Base-by-base conservation (phyloP, 2,797 vertebrate species). In the Austrolebias charrua region DNA sequence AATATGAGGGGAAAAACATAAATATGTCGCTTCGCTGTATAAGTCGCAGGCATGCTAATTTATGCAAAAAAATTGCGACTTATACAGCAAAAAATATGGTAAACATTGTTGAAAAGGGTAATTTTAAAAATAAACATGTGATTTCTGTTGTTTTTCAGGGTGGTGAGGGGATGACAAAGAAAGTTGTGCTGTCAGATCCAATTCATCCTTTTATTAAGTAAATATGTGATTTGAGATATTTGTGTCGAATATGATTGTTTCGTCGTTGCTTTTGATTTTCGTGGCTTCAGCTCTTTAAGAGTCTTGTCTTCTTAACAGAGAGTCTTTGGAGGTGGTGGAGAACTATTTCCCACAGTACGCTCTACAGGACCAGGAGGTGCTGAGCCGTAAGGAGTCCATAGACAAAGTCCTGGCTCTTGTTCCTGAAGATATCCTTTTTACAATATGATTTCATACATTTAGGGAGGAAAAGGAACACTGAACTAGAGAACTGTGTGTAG, bases 401-500 rank as follows among this genome's bases (percentile, higher is more conserved):
- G 92, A 95, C 58, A 97, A 96, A 89, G 93, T 98, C 72, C 85
- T 98, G 83, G 88, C 92, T 0, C 91, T 98, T 0, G 20, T 94
- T 46, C 96, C 96, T 2, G 95, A 98, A 66, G 91, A 98, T 98
- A 99, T 98, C 96, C 95, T 96, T 94, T 72, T 58, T 5, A 11
- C 6, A 4, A 0, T 9, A 44, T 56, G 16, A 43, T 28, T n/a
- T 43, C 9, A 2, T 13, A 12, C 18, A 14, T 42, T 3, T 40
- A 18, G 33, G 31, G 5, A 18, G n/a, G 11, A 18, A 18, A 54
- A 8, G 28, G 6, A 58, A n/a, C 1, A 14, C 29, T 11, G 13
- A 29, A n/a, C 3, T 9, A 9, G 4, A 46, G n/a, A 9, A 44
- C 9, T 1, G 16, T 1, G 12, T 14, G n/a, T 31, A 6, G 28